Evolutionary conservation across 2,888 invertebrate genomes (phyloP).

Genomic region (Drosophila greeni): DNA sequence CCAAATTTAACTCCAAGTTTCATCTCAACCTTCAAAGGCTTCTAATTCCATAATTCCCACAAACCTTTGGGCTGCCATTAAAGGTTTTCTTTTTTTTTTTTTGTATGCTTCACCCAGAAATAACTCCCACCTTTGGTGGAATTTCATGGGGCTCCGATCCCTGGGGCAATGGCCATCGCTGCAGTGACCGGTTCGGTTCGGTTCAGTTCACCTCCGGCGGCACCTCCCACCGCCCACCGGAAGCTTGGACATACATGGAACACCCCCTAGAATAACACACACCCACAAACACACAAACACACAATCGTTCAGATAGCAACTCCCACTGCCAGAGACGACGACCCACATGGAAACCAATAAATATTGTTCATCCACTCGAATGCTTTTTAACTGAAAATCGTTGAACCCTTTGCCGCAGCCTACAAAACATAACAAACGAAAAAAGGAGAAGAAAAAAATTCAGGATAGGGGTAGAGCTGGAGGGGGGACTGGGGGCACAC

Average conservation of each 20-base stretch:
- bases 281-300: background rate
- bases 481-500: background rate
- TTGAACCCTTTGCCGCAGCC: constrained; percentile 64
- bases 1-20: background rate
- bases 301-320: constrained; percentile 21
- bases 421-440: constrained; percentile 14
- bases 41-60: constrained; percentile 26
- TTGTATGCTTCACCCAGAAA: background rate
- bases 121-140: constrained; percentile 14
- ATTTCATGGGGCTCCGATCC: constrained; percentile 9
- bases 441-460: background rate
- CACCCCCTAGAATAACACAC: background rate
- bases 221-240: constrained; percentile 19
- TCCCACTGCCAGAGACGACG: constrained; percentile 39
- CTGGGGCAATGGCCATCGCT: constrained; percentile 7
- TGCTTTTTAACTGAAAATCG: constrained; percentile 71
- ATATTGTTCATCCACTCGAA: constrained; percentile 75
- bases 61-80: constrained; percentile 5
- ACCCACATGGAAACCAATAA: constrained; percentile 70
- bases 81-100: background rate
- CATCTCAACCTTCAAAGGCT: constrained; percentile 6
- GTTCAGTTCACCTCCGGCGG: constrained; percentile 25
- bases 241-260: constrained; percentile 32
- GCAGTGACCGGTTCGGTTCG: constrained; percentile 17
- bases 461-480: background rate